Base-by-base conservation (phyloP, 1,140 invertebrate species). In the Cataglyphis hispanica region DNA sequence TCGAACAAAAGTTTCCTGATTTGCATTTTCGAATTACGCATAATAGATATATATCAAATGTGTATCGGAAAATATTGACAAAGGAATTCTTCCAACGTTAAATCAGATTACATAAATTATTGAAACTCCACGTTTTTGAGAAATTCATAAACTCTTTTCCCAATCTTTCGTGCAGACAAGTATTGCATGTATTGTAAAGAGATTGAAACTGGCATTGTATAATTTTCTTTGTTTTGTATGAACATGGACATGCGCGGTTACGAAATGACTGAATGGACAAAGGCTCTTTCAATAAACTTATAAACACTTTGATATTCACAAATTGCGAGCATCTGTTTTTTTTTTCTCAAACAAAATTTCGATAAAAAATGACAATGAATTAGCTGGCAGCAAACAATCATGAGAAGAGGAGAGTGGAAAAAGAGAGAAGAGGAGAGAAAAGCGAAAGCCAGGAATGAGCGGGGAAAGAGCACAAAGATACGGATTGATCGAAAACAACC, bases 301-400 rank as follows among this genome's bases (percentile, higher is more conserved):
- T 69, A 40, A 72, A 46, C 78, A 69, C 66, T 83, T 83, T 83
- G 78, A 83, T 74, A 83, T 83, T 83, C 67, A 83, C 53, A 83
- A 72, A 74, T 83, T 74, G 67, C 78, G 50, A 83, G 78, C 43
- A n/a, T 56, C 27, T 74, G 27, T 37, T 13, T 13, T 60, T 13
- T 60, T 72, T 72, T 13, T 67, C 78, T 43, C 50, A 72, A 83
- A 83, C 67, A 50, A 83, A 83, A 83, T 83, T 83, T 60, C 78
- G 50, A 74, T 83, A 46, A 72, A 63, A 72, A 83, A 43, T 34
- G n/a, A 72, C 25, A 83, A 34, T 74, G 53, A 74, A 72, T 67
- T 60, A 74, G 13, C 34, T 19, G 31, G 27, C 25, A 46, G 19
- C 25, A n/a, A 31, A 72, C 50, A 31, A 6, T 76, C 77, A 19